Conservation (phyloP, 2,888 invertebrate genomes). For the Dendrolimus houi region DNA sequence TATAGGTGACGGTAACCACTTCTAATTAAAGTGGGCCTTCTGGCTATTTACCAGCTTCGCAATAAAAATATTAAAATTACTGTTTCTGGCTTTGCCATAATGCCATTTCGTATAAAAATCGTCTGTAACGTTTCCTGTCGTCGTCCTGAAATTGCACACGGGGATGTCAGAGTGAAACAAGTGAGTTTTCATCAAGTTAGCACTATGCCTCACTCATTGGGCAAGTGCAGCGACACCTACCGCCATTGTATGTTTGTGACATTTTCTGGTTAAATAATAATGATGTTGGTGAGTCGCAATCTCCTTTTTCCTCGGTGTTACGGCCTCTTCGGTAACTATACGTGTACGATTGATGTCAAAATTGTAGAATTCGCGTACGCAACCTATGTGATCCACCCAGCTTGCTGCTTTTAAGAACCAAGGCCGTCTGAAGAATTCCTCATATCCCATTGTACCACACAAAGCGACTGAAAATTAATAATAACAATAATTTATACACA, state of each 20-base stretch:
- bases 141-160: too few relatives aligned
- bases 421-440: constrained; percentile 20
- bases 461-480: constrained; percentile 5
- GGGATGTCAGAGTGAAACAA: not conserved
- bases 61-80: too few relatives aligned
- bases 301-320: not conserved
- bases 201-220: not conserved
- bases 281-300: not conserved
- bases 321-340: not conserved
- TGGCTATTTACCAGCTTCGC: too few relatives aligned
- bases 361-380: constrained; percentile 1
- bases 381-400: not conserved
- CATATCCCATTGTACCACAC: constrained; percentile 19
- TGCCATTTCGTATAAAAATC: too few relatives aligned
- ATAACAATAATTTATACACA: too few relatives aligned
- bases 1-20: too few relatives aligned
- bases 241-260: not conserved
- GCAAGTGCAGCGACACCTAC: not conserved
- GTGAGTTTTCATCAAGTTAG: not conserved
- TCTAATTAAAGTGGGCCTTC: too few relatives aligned
- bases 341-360: not conserved
- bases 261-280: not conserved
- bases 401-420: constrained; percentile 15
- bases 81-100: too few relatives aligned
- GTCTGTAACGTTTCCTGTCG: too few relatives aligned